Evolutionary conservation across 2,113 vertebrate species (phyloP).

Genomic region (Pollachius pollachius): DNA sequence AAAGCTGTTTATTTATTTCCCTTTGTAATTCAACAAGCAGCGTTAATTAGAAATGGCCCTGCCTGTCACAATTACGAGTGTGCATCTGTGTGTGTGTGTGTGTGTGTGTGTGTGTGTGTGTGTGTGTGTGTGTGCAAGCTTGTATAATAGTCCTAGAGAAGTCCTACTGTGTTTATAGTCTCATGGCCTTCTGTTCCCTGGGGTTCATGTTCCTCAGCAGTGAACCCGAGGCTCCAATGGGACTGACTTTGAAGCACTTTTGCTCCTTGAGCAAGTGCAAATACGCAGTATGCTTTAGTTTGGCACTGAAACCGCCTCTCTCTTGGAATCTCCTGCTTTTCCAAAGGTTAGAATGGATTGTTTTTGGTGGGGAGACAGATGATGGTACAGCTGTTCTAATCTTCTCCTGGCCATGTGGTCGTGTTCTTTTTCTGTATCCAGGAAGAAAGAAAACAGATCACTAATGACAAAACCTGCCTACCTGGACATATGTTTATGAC

Average conservation of each 20-base stretch:
- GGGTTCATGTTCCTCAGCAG: constrained; percentile 24
- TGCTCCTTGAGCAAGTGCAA: constrained; percentile 45
- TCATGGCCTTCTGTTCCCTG: constrained; percentile 18
- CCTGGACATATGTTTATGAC: too few species aligned
- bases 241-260: constrained; percentile 38
- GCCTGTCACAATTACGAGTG: constrained; percentile 27
- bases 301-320: constrained; percentile 28
- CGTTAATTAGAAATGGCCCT: constrained; percentile 60
- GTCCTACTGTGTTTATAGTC: constrained; percentile 39
- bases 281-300: constrained; percentile 49
- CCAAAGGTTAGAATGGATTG: constrained; percentile 5
- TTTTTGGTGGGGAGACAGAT: too few species aligned
- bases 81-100: background rate
- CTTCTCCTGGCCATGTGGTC: too few species aligned
- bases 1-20: constrained; percentile 46
- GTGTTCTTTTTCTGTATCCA: too few species aligned
- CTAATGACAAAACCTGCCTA: too few species aligned
- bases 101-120: constrained; percentile 10
- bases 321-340: constrained; percentile 32
- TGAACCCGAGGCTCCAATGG: constrained; percentile 9
- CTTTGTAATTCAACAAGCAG: constrained; percentile 30
- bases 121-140: constrained; percentile 5
- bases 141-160: constrained; percentile 40
- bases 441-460: too few species aligned
- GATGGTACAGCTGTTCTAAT: too few species aligned